phyloP scores from a whole-genome alignment of 2,888 invertebrate genomes.

The Xestobium rufovillosum region DNA sequence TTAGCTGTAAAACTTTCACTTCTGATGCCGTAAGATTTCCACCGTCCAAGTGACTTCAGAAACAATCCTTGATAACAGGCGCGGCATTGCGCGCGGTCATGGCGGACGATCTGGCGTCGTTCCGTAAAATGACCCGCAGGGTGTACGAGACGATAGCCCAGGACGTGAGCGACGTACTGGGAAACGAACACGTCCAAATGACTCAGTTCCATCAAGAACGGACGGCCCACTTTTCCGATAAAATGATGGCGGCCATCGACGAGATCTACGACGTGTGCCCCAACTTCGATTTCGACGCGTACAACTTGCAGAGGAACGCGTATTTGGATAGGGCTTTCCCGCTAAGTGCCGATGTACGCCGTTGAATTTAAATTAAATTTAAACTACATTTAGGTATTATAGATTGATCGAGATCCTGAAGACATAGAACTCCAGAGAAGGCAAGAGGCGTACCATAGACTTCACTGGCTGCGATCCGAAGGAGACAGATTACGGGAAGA shows the following conservation, averaged over 20 bases:
- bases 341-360: constrained; percentile 23
- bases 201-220: constrained; percentile 33
- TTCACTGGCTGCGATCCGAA: constrained; percentile 40
- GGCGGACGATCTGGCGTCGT: constrained; percentile 34
- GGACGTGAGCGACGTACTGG: constrained; percentile 40
- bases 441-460: constrained; percentile 38
- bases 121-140: constrained; percentile 35
- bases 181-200: constrained; percentile 39
- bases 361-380: not conserved
- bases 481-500: constrained; percentile 38
- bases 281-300: constrained; percentile 38
- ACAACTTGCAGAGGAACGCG: constrained; percentile 27
- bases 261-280: constrained; percentile 35
- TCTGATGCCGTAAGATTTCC: too few relatives aligned
- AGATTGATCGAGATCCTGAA: constrained; percentile 28
- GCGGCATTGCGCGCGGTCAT: constrained; percentile 31
- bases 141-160: constrained; percentile 41
- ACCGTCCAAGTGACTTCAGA: not conserved
- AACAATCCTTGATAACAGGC: too few relatives aligned
- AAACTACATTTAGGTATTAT: constrained; percentile 8
- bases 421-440: constrained; percentile 32
- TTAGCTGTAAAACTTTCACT: too few relatives aligned
- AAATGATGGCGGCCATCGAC: constrained; percentile 36
- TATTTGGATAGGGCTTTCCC: constrained; percentile 33
- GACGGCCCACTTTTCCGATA: constrained; percentile 29